Percentiles rank a stretch among this genome's conserved stretches.
Conservation (phyloP, 2,113 vertebrate species). For the Rhea americana region DNA sequence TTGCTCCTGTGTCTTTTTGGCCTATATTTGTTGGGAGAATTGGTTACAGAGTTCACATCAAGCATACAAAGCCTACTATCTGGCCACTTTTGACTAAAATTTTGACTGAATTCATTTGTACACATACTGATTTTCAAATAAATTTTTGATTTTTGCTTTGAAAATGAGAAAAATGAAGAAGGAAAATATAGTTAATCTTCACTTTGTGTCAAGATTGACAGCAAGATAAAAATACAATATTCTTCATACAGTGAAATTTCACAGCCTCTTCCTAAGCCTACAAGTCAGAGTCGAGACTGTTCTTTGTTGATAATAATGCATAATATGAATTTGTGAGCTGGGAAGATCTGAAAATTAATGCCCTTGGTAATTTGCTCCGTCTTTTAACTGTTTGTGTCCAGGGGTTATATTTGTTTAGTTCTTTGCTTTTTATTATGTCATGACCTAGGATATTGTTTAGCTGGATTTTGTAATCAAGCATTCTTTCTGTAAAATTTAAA, state of each 20-base stretch:
- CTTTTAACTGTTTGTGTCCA: not conserved
- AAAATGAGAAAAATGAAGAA: accelerated
- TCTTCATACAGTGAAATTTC: not conserved
- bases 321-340: not conserved
- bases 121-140: not conserved
- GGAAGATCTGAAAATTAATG: not conserved
- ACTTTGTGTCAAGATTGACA: not conserved
- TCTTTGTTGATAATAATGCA: not conserved
- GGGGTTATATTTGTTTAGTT: not conserved
- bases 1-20: not conserved
- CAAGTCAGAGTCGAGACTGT: not conserved
- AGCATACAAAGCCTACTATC: not conserved
- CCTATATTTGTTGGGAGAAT: not conserved
- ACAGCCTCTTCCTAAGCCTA: not conserved
- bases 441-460: not conserved
- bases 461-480: not conserved
- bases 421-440: not conserved
- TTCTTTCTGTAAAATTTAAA: not conserved
- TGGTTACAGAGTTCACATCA: not conserved
- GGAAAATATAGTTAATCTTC: too few relatives aligned
- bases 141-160: not conserved
- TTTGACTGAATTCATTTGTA: not conserved
- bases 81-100: not conserved
- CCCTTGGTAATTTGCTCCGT: not conserved
- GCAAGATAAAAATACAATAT: not conserved